Percentiles rank a stretch among this genome's conserved stretches.
Evolutionary conservation across 2,888 invertebrate genomes (phyloP).

Genomic region (Odontocerum albicorne): DNA sequence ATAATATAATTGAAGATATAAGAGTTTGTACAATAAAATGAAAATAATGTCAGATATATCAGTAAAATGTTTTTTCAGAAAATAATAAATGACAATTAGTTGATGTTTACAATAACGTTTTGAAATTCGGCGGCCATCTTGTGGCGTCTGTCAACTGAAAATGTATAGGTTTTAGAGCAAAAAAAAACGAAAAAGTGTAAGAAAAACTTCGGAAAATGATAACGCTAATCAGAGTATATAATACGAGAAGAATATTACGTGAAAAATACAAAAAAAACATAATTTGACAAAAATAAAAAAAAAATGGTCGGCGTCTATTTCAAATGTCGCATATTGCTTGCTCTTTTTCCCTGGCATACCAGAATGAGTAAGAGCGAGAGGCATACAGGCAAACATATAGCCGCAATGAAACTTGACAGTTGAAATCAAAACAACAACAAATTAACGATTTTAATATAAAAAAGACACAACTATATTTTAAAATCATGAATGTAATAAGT

Average conservation of each 20-base stretch:
- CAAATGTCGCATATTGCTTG: slow-evolving; percentile 29
- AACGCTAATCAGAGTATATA: not conserved
- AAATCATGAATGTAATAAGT: not conserved
- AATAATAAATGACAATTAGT: too few relatives aligned
- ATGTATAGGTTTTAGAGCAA: slow-evolving; percentile 6
- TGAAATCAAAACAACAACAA: slow-evolving; percentile 31
- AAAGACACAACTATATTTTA: too few relatives aligned
- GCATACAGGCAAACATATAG: slow-evolving; percentile 26
- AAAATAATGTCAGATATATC: too few relatives aligned
- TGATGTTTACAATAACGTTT: too few relatives aligned
- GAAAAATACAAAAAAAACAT: not conserved
- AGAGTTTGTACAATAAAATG: too few relatives aligned
- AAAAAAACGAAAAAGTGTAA: slow-evolving; percentile 2
- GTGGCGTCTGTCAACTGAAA: slow-evolving; percentile 35
- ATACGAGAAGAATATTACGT: not conserved
- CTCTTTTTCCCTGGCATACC: slow-evolving; percentile 10
- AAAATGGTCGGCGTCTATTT: slow-evolving; percentile 30
- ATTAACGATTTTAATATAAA: too few relatives aligned
- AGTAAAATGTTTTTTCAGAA: too few relatives aligned
- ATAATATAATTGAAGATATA: too few relatives aligned
- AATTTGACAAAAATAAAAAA: slow-evolving; percentile 17
- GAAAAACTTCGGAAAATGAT: not conserved
- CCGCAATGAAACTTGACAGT: slow-evolving; percentile 31
- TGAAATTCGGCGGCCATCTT: slow-evolving; percentile 31
- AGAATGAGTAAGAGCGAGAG: slow-evolving; percentile 9